phyloP scores from a whole-genome alignment of 2,113 vertebrate genomes.

The Fregata magnificens region DNA sequence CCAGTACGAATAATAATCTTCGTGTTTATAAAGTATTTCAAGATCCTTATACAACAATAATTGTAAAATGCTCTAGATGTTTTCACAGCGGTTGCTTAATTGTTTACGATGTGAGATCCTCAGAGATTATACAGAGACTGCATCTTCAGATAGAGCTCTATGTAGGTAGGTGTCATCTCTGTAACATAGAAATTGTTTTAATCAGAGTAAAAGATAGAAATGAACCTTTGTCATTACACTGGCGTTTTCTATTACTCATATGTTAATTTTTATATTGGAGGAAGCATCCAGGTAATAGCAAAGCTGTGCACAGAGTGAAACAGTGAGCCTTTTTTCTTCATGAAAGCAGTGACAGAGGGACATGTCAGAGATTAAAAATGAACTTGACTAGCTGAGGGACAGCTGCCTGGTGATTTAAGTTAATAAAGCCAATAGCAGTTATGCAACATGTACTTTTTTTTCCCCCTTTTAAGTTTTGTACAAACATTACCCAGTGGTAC shows the following conservation, averaged over 20 bases:
- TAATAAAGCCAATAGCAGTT: not conserved
- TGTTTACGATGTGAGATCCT: not conserved
- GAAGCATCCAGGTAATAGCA: not conserved
- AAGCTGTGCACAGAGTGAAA: not conserved
- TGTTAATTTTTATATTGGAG: not conserved
- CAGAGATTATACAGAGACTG: not conserved
- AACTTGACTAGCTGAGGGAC: not conserved
- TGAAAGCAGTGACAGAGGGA: not conserved
- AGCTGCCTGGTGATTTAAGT: slow-evolving; percentile 11
- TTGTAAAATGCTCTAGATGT: not conserved
- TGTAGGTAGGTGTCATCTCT: not conserved
- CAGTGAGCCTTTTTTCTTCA: not conserved
- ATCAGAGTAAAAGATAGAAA: not conserved
- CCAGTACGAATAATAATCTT: not conserved
- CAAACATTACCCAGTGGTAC: not conserved
- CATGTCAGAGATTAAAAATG: slow-evolving; percentile 13
- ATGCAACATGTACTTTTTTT: not conserved
- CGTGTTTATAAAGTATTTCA: not conserved
- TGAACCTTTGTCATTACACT: not conserved
- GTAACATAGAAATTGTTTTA: not conserved
- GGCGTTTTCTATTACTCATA: not conserved
- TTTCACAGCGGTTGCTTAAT: not conserved
- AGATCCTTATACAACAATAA: not conserved
- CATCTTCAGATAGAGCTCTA: not conserved
- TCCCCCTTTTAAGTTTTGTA: not conserved